phyloP scores from a whole-genome alignment of 1,140 invertebrate species.

The Formica selysi region DNA sequence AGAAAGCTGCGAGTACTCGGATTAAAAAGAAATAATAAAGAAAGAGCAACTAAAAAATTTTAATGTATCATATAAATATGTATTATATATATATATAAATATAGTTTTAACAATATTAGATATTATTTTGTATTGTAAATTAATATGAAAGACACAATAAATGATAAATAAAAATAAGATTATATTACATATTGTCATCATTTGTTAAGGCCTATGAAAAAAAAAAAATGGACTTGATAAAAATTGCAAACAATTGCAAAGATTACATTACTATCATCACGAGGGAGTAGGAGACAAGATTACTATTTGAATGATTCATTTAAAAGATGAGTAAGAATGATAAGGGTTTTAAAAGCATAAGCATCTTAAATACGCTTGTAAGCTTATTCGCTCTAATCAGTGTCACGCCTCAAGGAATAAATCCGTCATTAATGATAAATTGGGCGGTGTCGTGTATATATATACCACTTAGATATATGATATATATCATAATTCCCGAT shows the following conservation, averaged over 20 bases:
- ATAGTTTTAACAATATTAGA: background rate
- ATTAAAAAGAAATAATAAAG: constrained; percentile 88
- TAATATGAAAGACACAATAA: background rate
- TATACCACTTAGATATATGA: background rate
- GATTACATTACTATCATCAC: background rate
- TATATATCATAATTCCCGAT: background rate
- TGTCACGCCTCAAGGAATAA: background rate
- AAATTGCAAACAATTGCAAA: background rate
- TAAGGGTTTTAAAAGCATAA: background rate
- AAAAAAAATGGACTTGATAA: background rate
- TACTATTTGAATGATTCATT: background rate
- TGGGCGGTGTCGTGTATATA: background rate
- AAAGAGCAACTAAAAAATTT: constrained; percentile 82
- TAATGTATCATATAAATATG: constrained; percentile 28
- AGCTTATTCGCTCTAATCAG: background rate
- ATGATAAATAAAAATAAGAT: background rate
- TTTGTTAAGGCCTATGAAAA: background rate
- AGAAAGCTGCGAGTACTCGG: constrained; percentile 88
- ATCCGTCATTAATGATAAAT: background rate
- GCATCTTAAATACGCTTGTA: background rate
- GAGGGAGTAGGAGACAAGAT: background rate
- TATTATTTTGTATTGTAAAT: background rate
- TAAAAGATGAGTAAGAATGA: background rate
- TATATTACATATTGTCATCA: background rate
- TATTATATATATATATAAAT: constrained; percentile 20